Percentiles rank a stretch among this genome's conserved stretches.
Evolutionary conservation across 2,113 vertebrate species (phyloP).

Genomic region (Menura novaehollandiae): DNA sequence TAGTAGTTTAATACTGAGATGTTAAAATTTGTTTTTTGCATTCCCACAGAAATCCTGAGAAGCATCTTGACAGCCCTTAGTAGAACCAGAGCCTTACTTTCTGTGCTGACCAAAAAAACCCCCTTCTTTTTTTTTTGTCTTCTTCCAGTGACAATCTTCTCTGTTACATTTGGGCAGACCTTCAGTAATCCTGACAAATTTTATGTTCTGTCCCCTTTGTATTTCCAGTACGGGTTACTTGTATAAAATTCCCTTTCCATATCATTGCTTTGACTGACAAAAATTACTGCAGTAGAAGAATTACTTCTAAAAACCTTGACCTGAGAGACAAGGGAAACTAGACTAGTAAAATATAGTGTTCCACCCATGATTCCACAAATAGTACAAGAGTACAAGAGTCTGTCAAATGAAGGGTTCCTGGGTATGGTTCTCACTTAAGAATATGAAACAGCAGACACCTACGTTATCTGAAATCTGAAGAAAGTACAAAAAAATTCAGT

Average conservation of each 20-base stretch:
- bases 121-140: background rate
- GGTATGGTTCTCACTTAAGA: background rate
- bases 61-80: background rate
- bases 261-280: background rate
- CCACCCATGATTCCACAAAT: background rate
- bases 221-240: background rate
- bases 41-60: background rate
- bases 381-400: background rate
- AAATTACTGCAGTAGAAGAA: background rate
- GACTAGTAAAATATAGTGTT: background rate
- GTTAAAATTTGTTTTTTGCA: background rate
- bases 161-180: background rate
- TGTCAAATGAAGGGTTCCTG: background rate
- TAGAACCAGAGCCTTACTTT: background rate
- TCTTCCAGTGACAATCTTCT: background rate
- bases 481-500: background rate
- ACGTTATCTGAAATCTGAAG: background rate
- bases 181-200: background rate
- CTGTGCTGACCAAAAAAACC: background rate
- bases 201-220: background rate
- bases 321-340: background rate
- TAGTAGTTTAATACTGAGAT: background rate
- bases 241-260: background rate
- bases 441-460: background rate
- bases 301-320: background rate